phyloP scores from a whole-genome alignment of 2,113 vertebrate species.

The Lynx canadensis region DNA sequence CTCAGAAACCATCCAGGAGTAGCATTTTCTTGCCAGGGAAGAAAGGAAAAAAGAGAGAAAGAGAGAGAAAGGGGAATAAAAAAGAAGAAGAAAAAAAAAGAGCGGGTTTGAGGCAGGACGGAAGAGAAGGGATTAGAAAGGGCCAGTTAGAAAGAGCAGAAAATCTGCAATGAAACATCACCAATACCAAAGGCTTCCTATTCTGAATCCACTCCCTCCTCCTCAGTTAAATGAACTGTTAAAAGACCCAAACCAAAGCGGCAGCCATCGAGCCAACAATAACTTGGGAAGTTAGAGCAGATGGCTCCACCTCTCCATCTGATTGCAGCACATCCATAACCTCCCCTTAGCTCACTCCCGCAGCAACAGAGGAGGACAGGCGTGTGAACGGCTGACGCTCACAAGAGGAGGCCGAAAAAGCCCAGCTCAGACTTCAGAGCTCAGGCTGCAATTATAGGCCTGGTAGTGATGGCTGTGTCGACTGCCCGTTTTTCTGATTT shows the following conservation, averaged over 20 bases:
- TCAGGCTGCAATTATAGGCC: not conserved
- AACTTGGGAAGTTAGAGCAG: slow-evolving; percentile 61
- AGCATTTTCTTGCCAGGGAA: not conserved
- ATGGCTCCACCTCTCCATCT: slow-evolving; percentile 73
- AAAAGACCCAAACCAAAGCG: slow-evolving; percentile 74
- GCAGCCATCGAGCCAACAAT: slow-evolving; percentile 66
- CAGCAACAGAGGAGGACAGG: not conserved
- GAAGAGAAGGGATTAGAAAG: not conserved
- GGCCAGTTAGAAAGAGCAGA: not conserved
- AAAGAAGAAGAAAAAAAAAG: not conserved
- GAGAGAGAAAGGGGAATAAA: too few species aligned
- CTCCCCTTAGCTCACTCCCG: slow-evolving; percentile 13
- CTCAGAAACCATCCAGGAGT: not conserved
- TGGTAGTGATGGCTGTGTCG: not conserved
- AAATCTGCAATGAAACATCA: not conserved
- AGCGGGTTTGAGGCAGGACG: not conserved
- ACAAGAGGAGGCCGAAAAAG: not conserved
- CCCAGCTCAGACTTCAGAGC: not conserved
- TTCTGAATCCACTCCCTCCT: slow-evolving; percentile 58
- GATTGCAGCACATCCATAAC: slow-evolving; percentile 47
- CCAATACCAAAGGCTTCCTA: not conserved
- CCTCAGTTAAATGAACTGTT: slow-evolving; percentile 74
- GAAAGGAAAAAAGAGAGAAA: not conserved
- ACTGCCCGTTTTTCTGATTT: not conserved
- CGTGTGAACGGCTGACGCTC: not conserved